Evolutionary conservation across 2,888 invertebrate species (phyloP).

Genomic region (Nemotelus pantherinus): DNA sequence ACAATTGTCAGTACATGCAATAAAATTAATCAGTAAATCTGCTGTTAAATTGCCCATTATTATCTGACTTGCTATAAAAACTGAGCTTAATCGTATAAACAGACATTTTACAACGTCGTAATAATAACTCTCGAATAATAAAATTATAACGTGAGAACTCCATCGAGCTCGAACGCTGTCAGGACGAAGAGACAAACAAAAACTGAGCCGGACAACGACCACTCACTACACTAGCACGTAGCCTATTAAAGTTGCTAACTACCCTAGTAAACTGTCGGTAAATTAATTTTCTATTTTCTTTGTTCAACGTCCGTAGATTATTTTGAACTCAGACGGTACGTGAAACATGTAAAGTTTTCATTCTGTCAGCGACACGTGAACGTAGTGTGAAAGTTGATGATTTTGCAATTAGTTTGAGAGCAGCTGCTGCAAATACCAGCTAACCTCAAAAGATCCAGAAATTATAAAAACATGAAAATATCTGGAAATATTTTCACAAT

Average conservation of each 20-base stretch:
- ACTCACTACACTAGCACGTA: not conserved
- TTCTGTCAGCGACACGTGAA: no score
- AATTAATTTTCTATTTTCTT: constrained; percentile 15
- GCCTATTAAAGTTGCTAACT: constrained; percentile 34
- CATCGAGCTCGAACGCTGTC: not conserved
- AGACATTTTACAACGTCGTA: constrained; percentile 21
- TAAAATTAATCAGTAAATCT: constrained; percentile 21
- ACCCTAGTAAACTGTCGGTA: constrained; percentile 17
- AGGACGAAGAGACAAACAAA: not conserved
- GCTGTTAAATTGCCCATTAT: constrained; percentile 16
- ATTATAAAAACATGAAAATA: no score
- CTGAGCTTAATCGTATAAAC: constrained; percentile 32
- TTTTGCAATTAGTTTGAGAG: no score
- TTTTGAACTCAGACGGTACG: no score
- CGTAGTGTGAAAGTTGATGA: no score
- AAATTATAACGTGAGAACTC: not conserved
- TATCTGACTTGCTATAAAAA: constrained; percentile 16
- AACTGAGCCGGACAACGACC: not conserved
- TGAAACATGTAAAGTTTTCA: no score
- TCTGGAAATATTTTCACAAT: no score
- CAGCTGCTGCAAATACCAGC: no score
- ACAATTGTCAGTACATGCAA: no score
- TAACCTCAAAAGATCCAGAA: no score
- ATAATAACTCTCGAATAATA: constrained; percentile 34
- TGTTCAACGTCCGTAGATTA: no score